Evolutionary conservation across 2,113 vertebrate genomes (phyloP).

Genomic region (Capreolus pygargus): DNA sequence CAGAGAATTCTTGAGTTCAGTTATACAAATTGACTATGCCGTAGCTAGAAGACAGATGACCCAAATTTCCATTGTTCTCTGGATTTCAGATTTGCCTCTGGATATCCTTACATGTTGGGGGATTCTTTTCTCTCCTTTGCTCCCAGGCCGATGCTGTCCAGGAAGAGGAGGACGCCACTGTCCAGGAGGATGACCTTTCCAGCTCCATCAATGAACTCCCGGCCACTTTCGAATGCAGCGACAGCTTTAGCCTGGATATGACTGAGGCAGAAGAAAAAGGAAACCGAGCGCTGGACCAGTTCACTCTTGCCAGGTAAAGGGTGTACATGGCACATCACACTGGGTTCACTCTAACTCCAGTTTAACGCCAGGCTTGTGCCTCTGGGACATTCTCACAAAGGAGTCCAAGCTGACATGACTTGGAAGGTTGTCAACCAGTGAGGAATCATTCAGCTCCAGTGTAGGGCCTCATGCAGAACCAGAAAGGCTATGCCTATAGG

Average conservation of each 20-base stretch:
- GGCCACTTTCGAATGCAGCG: conserved; percentile 85
- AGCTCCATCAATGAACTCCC: conserved; percentile 89
- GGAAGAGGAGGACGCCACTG: conserved; percentile 85
- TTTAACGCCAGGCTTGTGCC: neutral
- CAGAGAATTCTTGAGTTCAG: neutral
- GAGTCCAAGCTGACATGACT: neutral
- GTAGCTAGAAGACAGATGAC: neutral
- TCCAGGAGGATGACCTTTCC: conserved; percentile 88
- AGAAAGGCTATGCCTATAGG: neutral
- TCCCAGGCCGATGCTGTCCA: conserved; percentile 80
- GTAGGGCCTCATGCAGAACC: neutral
- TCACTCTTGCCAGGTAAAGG: conserved; percentile 88
- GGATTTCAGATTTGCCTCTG: neutral
- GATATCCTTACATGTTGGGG: neutral
- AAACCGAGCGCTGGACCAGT: conserved; percentile 83
- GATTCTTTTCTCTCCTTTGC: conserved; percentile 28
- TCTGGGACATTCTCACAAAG: neutral
- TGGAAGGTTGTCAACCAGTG: neutral
- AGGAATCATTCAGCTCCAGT: neutral
- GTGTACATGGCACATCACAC: fast-evolving
- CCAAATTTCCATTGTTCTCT: neutral
- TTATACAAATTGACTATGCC: neutral
- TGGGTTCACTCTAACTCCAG: neutral
- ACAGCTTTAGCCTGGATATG: conserved; percentile 86
- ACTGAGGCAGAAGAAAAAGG: conserved; percentile 85